Evolutionary conservation across 2,797 vertebrate species (phyloP).

Genomic region (Galagoides demidoff): DNA sequence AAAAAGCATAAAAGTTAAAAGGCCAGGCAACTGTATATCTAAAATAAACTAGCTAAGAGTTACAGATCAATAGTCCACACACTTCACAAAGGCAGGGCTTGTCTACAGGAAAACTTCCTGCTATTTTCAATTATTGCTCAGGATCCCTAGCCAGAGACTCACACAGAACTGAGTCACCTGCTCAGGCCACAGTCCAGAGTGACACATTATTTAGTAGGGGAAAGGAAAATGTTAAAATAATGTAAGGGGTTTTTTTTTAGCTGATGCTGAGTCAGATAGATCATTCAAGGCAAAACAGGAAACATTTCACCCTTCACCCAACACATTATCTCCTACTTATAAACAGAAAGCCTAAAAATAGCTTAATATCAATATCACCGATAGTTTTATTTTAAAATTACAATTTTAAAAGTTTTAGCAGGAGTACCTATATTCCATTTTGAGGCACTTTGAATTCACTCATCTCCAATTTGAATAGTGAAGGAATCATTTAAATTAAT

Average conservation of each 20-base stretch:
- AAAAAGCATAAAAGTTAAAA: neutral
- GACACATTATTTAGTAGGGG: conserved; percentile 59
- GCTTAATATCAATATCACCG: neutral
- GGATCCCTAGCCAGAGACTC: neutral
- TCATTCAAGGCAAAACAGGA: neutral
- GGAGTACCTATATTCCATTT: neutral
- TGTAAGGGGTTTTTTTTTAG: neutral
- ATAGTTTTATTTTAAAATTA: neutral
- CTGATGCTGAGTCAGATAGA: conserved; percentile 67
- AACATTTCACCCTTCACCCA: neutral
- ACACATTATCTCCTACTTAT: neutral
- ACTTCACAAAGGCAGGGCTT: neutral
- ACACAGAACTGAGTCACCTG: conserved; percentile 62
- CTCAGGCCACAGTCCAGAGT: conserved; percentile 29
- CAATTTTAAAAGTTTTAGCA: neutral
- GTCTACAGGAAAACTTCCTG: neutral
- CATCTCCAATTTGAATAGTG: neutral
- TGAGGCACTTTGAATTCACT: neutral
- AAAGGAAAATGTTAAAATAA: conserved; percentile 71
- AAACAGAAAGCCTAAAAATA: neutral
- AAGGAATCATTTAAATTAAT: neutral
- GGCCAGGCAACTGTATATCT: neutral
- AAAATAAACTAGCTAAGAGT: neutral
- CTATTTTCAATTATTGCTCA: conserved; percentile 1
- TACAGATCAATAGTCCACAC: neutral